Evolutionary conservation across 2,113 vertebrate genomes (phyloP).

Genomic region (Ondatra zibethicus): DNA sequence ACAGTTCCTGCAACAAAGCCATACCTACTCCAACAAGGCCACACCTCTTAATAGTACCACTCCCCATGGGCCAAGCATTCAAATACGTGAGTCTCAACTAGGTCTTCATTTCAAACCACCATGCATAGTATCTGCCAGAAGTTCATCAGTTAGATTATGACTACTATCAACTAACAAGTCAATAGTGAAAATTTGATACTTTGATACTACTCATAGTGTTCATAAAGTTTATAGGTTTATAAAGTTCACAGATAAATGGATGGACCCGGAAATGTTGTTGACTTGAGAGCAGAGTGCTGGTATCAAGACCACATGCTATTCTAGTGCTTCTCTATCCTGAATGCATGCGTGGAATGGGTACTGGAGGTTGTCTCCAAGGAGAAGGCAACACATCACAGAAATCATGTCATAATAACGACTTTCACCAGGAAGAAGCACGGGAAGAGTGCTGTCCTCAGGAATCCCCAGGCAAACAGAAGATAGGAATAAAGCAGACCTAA

Average conservation of each 20-base stretch:
- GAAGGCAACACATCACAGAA: background rate
- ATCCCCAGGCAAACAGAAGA: background rate
- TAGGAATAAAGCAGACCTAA: background rate
- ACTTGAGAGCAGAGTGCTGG: background rate
- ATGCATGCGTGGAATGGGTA: background rate
- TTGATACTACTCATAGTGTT: background rate
- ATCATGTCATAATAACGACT: too few relatives aligned
- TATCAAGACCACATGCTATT: background rate
- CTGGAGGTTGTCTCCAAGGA: background rate
- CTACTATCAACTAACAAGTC: background rate
- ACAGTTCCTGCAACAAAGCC: too few relatives aligned
- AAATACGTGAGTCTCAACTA: background rate
- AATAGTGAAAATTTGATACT: too few relatives aligned
- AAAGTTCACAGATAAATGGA: background rate
- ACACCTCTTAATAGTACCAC: background rate
- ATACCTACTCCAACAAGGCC: too few relatives aligned
- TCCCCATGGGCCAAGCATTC: background rate
- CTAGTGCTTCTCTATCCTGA: background rate
- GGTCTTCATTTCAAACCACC: background rate
- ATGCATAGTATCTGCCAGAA: background rate
- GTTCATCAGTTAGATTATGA: background rate
- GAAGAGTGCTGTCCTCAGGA: background rate
- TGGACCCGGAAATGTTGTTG: background rate
- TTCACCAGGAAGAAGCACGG: background rate
- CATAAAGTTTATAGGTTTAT: background rate